Percentiles rank a stretch among this genome's conserved stretches.
Evolutionary conservation across 2,797 vertebrate genomes (phyloP).

Genomic region (Urosaurus nigricauda): DNA sequence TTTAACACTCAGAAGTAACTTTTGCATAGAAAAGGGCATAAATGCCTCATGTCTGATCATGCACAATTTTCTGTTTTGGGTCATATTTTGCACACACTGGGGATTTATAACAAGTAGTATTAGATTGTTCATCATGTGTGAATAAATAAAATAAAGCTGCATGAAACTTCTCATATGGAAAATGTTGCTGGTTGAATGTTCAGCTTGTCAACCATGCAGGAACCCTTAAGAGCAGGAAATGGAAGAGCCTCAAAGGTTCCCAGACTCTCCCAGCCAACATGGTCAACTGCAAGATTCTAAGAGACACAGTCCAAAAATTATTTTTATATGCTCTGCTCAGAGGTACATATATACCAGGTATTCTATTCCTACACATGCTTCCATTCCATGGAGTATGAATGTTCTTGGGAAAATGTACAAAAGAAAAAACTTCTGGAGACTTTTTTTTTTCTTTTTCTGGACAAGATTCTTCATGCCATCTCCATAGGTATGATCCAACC

Average conservation of each 20-base stretch:
- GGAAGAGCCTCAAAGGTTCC: background rate
- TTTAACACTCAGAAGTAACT: background rate
- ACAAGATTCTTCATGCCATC: background rate
- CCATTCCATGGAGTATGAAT: background rate
- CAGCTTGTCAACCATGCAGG: background rate
- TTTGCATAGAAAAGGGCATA: background rate
- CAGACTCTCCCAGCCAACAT: no score
- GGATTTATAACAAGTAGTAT: background rate
- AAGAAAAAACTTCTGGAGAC: conserved; percentile 5
- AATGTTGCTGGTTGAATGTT: background rate
- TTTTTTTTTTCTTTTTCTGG: background rate
- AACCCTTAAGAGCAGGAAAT: background rate
- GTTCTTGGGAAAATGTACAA: conserved; percentile 1
- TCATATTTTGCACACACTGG: background rate
- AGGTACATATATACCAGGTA: background rate
- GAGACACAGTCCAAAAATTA: no score
- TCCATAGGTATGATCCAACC: conserved; percentile 10
- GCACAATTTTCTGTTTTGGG: background rate
- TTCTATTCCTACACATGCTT: background rate
- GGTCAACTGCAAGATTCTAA: no score
- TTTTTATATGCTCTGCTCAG: background rate
- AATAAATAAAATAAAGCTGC: background rate
- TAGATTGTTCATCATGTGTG: background rate
- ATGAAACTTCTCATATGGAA: background rate
- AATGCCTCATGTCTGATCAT: background rate